phyloP scores from a whole-genome alignment of 64 coral and sea anemone genomes.

The Dendronephthya gigantea region DNA sequence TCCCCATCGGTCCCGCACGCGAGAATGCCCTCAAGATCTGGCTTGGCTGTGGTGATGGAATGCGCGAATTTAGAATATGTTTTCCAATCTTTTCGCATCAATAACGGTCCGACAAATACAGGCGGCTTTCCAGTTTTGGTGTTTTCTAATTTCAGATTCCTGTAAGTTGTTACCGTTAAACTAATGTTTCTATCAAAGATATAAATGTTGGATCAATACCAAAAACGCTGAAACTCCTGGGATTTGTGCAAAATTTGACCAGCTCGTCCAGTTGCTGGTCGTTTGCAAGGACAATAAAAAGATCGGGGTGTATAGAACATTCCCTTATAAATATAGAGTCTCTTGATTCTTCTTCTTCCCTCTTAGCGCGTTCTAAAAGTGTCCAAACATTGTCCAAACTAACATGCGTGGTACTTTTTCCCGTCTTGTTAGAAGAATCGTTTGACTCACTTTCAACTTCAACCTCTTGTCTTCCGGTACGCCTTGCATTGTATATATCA shows the following conservation, averaged over 20 bases:
- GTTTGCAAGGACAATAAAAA: slow-evolving; percentile 39
- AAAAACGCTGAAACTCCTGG: slow-evolving; percentile 43
- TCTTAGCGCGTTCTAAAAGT: slow-evolving; percentile 35
- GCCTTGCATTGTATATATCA: slow-evolving; percentile 45
- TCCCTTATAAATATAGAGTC: slow-evolving; percentile 36
- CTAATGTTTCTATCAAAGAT: slow-evolving; percentile 47
- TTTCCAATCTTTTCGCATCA: slow-evolving; percentile 45
- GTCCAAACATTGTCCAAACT: slow-evolving; percentile 19
- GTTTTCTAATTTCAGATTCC: slow-evolving; percentile 30
- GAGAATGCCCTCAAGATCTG: slow-evolving; percentile 11
- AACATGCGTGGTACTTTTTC: background rate
- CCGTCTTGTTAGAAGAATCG: background rate
- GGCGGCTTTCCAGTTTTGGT: slow-evolving; percentile 29
- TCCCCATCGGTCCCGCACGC: slow-evolving; percentile 32
- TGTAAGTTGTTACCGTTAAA: slow-evolving; percentile 49
- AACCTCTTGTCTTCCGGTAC: background rate
- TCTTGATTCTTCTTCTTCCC: slow-evolving; percentile 38
- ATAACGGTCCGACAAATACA: slow-evolving; percentile 37
- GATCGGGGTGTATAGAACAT: slow-evolving; percentile 34
- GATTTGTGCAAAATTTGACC: slow-evolving; percentile 30
- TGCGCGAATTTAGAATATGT: slow-evolving; percentile 40
- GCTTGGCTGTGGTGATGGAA: slow-evolving; percentile 4
- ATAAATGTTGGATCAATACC: slow-evolving; percentile 48
- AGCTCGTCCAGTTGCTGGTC: slow-evolving; percentile 38
- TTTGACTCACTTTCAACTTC: background rate